Percentiles rank a stretch among this genome's conserved stretches.
Evolutionary conservation across 2,797 vertebrate species (phyloP).

Genomic region (Lemur catta): DNA sequence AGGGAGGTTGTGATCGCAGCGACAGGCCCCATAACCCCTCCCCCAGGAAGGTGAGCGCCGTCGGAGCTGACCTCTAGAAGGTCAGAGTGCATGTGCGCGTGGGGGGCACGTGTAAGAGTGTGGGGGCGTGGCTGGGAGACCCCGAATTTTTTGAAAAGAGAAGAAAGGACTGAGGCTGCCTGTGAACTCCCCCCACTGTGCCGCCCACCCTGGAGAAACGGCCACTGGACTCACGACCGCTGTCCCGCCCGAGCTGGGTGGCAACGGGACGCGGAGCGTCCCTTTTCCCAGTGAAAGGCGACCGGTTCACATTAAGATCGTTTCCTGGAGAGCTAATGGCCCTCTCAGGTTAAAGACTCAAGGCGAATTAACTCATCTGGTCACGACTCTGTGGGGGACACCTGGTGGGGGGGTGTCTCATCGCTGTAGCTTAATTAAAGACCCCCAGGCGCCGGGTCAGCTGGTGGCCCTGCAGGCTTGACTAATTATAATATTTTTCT

Average conservation of each 20-base stretch:
- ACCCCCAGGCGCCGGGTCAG: constrained; percentile 21
- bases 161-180: background rate
- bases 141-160: background rate
- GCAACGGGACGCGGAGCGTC: too few species aligned
- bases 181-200: fast-evolving
- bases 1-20: background rate
- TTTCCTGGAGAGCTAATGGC: constrained; percentile 32
- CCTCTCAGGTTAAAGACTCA: constrained; percentile 49
- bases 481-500: constrained; percentile 51
- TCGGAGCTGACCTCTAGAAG: background rate
- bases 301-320: background rate
- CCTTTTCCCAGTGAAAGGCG: background rate
- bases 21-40: fast-evolving
- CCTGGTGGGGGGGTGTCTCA: background rate
- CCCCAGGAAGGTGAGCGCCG: background rate
- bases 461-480: background rate
- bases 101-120: too few species aligned
- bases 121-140: too few species aligned
- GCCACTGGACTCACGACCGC: background rate
- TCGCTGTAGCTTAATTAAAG: constrained; percentile 64
- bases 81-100: fast-evolving
- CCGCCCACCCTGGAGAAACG: background rate
- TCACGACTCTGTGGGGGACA: constrained; percentile 1
- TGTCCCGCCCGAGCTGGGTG: fast-evolving
- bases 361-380: constrained; percentile 61